These are phyloP conservation scores for Syngnathus floridae DNA, from an alignment of 2,113 vertebrate species.

Conservation along the genomic window DNA sequence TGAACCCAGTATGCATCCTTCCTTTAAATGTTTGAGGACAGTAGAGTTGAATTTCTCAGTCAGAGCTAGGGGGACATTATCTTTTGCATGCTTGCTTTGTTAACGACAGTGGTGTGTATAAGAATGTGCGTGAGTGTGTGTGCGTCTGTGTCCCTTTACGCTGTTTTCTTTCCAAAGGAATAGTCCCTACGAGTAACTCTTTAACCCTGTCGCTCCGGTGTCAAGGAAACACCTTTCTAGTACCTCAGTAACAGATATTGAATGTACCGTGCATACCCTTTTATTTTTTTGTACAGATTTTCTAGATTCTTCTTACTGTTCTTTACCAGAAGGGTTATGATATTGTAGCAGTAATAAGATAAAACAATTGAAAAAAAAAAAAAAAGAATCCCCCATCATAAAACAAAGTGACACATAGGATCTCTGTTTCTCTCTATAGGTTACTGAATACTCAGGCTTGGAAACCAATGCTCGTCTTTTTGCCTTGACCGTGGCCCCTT, in stretches of 20 bases:
- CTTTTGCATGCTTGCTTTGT: constrained; percentile 53
- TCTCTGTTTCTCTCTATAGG: constrained; percentile 22
- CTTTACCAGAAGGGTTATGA: constrained; percentile 62
- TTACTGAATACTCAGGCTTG: constrained; percentile 57
- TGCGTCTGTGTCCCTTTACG: not conserved
- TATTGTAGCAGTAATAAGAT: constrained; percentile 60
- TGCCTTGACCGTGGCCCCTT: constrained; percentile 7
- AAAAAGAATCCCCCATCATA: constrained; percentile 19
- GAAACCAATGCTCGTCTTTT: constrained; percentile 42
- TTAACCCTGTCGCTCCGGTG: constrained; percentile 66
- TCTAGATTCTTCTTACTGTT: constrained; percentile 67
- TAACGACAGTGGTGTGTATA: constrained; percentile 31
- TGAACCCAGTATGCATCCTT: constrained; percentile 42
- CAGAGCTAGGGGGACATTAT: constrained; percentile 32
- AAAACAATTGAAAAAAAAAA: constrained; percentile 1
- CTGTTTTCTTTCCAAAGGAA: constrained; percentile 67
- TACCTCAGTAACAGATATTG: constrained; percentile 85
- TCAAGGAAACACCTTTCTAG: constrained; percentile 74
- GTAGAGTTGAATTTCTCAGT: constrained; percentile 36
- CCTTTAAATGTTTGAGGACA: constrained; percentile 39
- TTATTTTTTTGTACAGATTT: constrained; percentile 74
- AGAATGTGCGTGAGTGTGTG: constrained; percentile 8
- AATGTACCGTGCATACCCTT: constrained; percentile 77
- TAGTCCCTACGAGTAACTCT: constrained; percentile 64
- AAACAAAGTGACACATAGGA: constrained; percentile 43